phyloP scores from a whole-genome alignment of 2,797 vertebrate species.

The Clarias laeviceps region DNA sequence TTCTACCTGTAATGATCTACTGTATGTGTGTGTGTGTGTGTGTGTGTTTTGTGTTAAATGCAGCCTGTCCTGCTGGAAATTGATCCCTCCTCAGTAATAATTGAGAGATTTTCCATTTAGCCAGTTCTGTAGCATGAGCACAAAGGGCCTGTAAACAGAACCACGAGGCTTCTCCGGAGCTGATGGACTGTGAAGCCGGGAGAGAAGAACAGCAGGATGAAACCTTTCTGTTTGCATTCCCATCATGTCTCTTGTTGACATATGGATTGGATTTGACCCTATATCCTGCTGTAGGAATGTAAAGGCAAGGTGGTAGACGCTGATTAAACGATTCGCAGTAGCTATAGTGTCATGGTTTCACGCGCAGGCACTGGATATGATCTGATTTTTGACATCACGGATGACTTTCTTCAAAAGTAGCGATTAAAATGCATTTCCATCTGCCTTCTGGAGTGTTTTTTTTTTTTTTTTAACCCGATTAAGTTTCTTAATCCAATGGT shows the following conservation, averaged over 20 bases:
- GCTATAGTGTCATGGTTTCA: not conserved
- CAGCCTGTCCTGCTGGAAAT: slow-evolving; percentile 70
- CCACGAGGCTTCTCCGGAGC: slow-evolving; percentile 23
- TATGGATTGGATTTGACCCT: not conserved
- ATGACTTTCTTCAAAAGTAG: not conserved
- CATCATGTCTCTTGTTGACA: not conserved
- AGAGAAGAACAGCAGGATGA: not conserved
- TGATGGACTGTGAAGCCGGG: slow-evolving; percentile 15
- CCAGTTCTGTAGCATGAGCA: slow-evolving; percentile 62
- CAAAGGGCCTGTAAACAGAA: slow-evolving; percentile 43
- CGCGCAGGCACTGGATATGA: not conserved
- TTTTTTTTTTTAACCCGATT: not conserved
- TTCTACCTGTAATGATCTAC: slow-evolving; percentile 37
- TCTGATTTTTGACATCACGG: not conserved
- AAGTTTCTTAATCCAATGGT: not conserved
- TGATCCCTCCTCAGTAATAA: slow-evolving; percentile 81
- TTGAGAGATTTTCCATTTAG: slow-evolving; percentile 82
- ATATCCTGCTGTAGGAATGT: not conserved
- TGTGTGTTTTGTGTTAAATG: slow-evolving; percentile 62
- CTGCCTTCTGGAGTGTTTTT: not conserved
- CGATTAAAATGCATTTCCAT: not conserved
- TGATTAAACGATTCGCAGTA: not conserved
- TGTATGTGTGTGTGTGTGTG: slow-evolving; percentile 43
- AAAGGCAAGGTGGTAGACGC: not conserved
- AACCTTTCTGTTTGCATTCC: not conserved